These are phyloP conservation scores for Meriones unguiculatus DNA, from an alignment of 2,113 vertebrate genomes.

Conservation along the genomic window DNA sequence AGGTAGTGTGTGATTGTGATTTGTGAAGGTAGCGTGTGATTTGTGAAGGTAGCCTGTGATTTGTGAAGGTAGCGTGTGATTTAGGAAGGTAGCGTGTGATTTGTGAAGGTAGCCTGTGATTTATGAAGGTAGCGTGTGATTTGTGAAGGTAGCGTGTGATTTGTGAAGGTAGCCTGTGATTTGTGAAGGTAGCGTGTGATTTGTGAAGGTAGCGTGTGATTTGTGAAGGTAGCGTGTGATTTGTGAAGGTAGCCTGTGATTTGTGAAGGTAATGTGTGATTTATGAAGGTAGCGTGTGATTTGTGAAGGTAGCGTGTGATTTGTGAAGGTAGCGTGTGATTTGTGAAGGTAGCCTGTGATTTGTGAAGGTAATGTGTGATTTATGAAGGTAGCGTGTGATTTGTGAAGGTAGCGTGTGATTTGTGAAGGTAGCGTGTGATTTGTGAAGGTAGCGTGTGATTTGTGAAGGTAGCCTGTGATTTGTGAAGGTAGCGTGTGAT, in stretches of 20 bases:
- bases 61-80: neutral
- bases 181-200: neutral
- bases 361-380: neutral
- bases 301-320: neutral
- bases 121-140: neutral
- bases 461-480: neutral
- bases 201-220: neutral
- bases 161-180: neutral
- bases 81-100: neutral
- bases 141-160: neutral
- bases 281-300: neutral
- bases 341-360: neutral
- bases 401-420: neutral
- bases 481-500: neutral
- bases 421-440: neutral
- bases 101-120: neutral
- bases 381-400: slow-evolving; percentile 3
- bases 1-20: neutral
- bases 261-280: neutral
- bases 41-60: neutral
- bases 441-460: neutral
- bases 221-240: slow-evolving; percentile 25
- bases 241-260: neutral
- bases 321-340: neutral
- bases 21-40: neutral